phyloP scores from a whole-genome alignment of 2,797 vertebrate genomes.

The Cyprinella venusta region DNA sequence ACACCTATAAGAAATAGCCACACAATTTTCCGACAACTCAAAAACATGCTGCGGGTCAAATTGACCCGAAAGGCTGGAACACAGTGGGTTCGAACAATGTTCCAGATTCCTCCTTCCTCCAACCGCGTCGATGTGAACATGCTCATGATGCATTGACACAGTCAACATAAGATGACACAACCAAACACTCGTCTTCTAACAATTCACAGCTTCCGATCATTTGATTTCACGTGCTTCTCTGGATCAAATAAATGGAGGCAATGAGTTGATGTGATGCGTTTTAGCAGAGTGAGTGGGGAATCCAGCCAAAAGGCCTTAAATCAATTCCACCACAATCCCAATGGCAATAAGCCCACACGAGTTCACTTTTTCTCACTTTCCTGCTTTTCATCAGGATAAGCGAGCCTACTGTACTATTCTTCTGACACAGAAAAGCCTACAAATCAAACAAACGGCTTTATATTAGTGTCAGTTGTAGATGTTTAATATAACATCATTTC shows the following conservation, averaged over 20 bases:
- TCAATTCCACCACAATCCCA: constrained; percentile 14
- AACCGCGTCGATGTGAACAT: background rate
- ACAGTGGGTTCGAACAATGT: background rate
- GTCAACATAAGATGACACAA: background rate
- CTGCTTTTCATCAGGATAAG: constrained; percentile 11
- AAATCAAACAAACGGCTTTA: constrained; percentile 5
- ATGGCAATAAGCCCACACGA: constrained; percentile 29
- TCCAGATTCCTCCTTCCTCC: background rate
- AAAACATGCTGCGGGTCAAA: background rate
- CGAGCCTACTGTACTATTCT: background rate
- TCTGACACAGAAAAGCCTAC: background rate
- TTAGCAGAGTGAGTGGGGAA: constrained; percentile 19
- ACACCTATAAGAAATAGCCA: background rate
- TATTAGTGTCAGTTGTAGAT: background rate
- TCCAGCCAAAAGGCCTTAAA: constrained; percentile 37
- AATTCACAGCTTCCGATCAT: constrained; percentile 34
- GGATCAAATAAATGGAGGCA: constrained; percentile 31
- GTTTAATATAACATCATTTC: background rate
- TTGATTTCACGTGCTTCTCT: constrained; percentile 19
- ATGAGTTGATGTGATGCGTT: constrained; percentile 42
- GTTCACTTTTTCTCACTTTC: background rate
- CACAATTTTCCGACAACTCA: too few relatives aligned
- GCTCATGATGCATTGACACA: background rate
- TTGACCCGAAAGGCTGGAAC: background rate
- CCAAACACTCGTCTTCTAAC: constrained; percentile 10